Conservation (phyloP, 2,797 vertebrate genomes). For the Calcarius lapponicus region DNA sequence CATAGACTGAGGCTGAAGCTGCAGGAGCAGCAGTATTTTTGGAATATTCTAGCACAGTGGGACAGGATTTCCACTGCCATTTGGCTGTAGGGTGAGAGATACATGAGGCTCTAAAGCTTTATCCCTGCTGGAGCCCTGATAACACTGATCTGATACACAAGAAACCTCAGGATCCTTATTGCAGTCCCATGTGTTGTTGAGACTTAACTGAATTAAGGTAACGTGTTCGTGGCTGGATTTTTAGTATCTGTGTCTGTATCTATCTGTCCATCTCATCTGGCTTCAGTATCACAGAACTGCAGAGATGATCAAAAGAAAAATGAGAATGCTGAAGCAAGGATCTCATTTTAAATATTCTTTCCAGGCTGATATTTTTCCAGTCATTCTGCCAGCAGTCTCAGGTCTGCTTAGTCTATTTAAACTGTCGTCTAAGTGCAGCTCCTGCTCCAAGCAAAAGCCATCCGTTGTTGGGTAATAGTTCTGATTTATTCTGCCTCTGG, state of each 20-base stretch:
- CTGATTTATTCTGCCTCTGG: conserved; percentile 61
- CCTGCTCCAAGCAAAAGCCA: conserved; percentile 41
- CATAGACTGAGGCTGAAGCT: not conserved
- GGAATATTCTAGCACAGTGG: not conserved
- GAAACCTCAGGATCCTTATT: not conserved
- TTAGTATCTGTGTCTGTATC: not conserved
- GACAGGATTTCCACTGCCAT: not conserved
- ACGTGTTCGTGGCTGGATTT: not conserved
- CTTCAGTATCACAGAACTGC: not conserved
- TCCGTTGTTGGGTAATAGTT: conserved; percentile 57
- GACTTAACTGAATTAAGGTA: not conserved
- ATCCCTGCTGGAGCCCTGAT: not conserved
- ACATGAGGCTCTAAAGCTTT: not conserved
- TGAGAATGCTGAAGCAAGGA: not conserved
- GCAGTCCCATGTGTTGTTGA: not conserved
- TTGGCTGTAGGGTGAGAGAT: not conserved
- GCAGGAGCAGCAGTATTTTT: not conserved
- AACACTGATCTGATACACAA: not conserved
- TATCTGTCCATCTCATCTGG: not conserved
- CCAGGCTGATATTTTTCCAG: conserved; percentile 57
- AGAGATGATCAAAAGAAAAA: conserved; percentile 27
- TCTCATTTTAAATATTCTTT: conserved; percentile 44
- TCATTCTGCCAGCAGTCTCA: conserved; percentile 53
- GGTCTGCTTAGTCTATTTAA: conserved; percentile 46
- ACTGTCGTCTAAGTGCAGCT: conserved; percentile 49